phyloP scores from a whole-genome alignment of 2,113 vertebrate species.

The Falco punctatus region DNA sequence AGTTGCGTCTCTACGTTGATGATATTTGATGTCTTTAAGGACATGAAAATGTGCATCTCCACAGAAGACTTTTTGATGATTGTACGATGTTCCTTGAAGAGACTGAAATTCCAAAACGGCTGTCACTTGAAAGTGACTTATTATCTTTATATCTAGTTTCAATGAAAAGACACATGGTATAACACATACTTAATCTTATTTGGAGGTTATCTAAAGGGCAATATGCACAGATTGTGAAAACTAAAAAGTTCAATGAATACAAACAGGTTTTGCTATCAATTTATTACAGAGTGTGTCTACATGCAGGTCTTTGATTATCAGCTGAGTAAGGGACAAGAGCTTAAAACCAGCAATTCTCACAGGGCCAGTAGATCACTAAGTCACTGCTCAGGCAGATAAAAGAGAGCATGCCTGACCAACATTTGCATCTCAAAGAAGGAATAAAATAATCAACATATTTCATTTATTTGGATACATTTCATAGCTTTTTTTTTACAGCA shows the following conservation, averaged over 20 bases:
- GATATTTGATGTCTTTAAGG: background rate
- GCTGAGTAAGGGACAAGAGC: background rate
- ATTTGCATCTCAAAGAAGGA: background rate
- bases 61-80: background rate
- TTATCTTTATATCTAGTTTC: background rate
- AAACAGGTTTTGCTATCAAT: background rate
- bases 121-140: constrained; percentile 10
- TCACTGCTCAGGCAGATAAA: background rate
- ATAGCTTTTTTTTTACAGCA: background rate
- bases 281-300: background rate
- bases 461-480: background rate
- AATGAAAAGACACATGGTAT: background rate
- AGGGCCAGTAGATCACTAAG: background rate
- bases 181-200: background rate
- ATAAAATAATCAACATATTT: background rate
- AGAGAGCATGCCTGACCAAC: background rate
- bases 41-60: background rate
- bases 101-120: background rate
- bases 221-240: background rate
- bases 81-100: background rate
- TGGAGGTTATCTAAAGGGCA: background rate
- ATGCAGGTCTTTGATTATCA: background rate
- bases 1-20: background rate
- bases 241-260: background rate
- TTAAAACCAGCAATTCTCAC: background rate